Evolutionary conservation across 2,888 invertebrate species (phyloP), one percentile per base, ranked within the genome.

Genomic region (Oegoconia quadripuncta): DNA sequence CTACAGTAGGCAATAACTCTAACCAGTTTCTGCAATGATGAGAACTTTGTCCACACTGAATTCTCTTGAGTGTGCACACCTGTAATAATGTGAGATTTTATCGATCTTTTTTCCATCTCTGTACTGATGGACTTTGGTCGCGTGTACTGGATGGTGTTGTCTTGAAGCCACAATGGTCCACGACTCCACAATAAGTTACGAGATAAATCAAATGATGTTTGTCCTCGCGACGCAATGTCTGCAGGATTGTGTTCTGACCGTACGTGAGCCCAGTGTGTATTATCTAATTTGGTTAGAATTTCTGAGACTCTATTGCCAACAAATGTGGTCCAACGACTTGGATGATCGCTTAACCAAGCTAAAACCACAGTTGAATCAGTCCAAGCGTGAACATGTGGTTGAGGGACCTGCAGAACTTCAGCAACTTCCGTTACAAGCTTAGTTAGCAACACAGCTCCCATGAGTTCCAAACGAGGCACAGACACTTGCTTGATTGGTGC

Each of bases 141-240:
- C 3, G 3, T 32, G n/a, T 8, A 32, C 12, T 32, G 14, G 3
- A 20, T 32, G 12, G 7, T 12, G 7, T 20, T 8, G 3, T 20
- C 14, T 11, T 11, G 7, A 5, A 32, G 13, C 32, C 32, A 32
- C 3, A 2, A 5, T 20, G 32, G 32, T 2, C 32, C 22, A 7
- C 12, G 2, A 18, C 37, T 34, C 46, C 42, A 46, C 7, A 46
- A 9, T 5, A 17, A 7, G 17, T 30, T 13, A 1, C 34, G 12
- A 9, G 17, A 9, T 16, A 40, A 27, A 2, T 39, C 44, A 12
- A n/a, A 8, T 16, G 27, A 30, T 27, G 5, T 1, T 7, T 42
- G 1, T 12, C 53, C 50, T 32, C 55, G 38, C 12, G 57, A 55
- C 0, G 58, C 59, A 25, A 37, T 34, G 39, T 64, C 61, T 2